Percentiles rank a stretch among this genome's conserved stretches.
Evolutionary conservation across 2,797 vertebrate genomes (phyloP).

Genomic region (Apodemus agrarius): DNA sequence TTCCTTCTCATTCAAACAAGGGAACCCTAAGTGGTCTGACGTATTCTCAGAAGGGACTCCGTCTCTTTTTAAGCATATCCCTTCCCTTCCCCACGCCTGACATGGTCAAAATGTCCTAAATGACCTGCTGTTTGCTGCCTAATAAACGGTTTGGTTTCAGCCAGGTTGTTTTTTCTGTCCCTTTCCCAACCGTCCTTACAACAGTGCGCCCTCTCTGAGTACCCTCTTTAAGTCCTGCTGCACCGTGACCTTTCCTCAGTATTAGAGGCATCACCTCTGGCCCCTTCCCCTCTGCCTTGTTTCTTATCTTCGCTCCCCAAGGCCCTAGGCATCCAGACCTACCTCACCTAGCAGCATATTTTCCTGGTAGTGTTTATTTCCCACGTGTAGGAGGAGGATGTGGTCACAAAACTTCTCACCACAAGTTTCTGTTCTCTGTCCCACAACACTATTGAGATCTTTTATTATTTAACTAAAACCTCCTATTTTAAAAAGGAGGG

Average conservation of each 20-base stretch:
- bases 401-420: background rate
- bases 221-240: background rate
- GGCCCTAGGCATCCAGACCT: background rate
- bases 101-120: background rate
- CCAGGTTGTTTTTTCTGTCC: background rate
- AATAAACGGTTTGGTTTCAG: background rate
- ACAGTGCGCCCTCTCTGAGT: background rate
- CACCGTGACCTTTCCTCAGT: background rate
- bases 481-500: background rate
- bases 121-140: background rate
- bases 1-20: background rate
- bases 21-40: background rate
- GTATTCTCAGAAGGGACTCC: background rate
- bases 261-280: background rate
- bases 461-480: conserved; percentile 13
- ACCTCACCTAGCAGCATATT: background rate
- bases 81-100: background rate
- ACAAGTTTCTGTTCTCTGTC: background rate
- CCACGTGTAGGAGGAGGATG: background rate
- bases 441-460: background rate
- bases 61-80: background rate
- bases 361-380: background rate
- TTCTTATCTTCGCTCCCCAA: background rate
- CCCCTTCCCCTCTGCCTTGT: background rate
- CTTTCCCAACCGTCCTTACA: background rate